phyloP scores from a whole-genome alignment of 2,888 invertebrate species.

The Gastracanthus pulcherrimus region DNA sequence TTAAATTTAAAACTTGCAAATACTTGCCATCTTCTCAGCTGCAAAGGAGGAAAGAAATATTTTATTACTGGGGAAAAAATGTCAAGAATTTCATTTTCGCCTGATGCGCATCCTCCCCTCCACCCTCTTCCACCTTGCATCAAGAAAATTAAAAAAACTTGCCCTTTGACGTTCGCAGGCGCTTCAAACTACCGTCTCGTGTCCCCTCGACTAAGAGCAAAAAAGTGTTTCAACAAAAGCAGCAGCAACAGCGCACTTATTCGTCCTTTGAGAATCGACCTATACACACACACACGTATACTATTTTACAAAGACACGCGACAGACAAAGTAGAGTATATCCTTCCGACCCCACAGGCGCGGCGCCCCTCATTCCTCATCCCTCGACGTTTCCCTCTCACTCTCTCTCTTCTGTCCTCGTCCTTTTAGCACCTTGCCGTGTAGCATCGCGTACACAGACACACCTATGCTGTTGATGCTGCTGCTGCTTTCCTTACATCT shows the following conservation, averaged over 20 bases:
- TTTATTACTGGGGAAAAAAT: background rate
- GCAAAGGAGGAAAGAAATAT: background rate
- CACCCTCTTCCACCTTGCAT: background rate
- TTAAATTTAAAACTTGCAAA: background rate
- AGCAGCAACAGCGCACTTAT: background rate
- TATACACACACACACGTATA: background rate
- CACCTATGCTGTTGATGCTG: background rate
- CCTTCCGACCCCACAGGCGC: background rate
- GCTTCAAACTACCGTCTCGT: background rate
- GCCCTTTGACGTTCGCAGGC: background rate
- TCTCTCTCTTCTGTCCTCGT: background rate
- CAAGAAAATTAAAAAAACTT: slow-evolving; percentile 11
- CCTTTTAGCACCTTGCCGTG: background rate
- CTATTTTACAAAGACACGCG: background rate
- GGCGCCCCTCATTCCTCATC: background rate
- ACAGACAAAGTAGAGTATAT: background rate
- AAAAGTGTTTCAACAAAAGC: background rate
- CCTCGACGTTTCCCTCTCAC: background rate
- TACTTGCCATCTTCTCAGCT: background rate
- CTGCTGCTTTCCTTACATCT: background rate
- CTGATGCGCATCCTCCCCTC: background rate
- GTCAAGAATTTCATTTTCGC: background rate
- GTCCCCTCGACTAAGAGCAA: background rate
- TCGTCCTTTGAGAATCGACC: background rate
- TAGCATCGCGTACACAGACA: background rate